Evolutionary conservation across 2,888 invertebrate genomes (phyloP), one percentile per base, ranked within the genome.

Genomic region (Eristalis intricaria): DNA sequence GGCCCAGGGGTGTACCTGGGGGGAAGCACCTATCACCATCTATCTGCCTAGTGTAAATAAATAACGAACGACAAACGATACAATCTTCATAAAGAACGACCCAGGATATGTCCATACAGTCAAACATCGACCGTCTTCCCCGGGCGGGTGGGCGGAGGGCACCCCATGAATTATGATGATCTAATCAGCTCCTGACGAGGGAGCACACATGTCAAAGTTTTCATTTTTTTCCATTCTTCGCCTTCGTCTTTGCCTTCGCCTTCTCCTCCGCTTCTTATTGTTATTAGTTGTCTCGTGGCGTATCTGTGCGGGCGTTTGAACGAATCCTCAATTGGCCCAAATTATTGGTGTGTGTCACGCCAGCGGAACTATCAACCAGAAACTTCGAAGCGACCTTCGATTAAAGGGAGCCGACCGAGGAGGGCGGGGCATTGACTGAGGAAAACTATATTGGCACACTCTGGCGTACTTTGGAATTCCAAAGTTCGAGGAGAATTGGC

Each of bases 101-200:
- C 63, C 50, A 32, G n/a, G 32, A 50, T 73, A 71, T 69, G 58
- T 29, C 29, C 63, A 23, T 50, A 50, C 40, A 56, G n/a, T 50
- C 50, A 19, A 5, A n/a, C 50, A 19, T 50, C 50, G n/a, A 19
- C 50, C 50, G 50, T 50, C 19, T 50, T 50, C 50, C 19, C 4
- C 32, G 19, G 5, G 5, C 19, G 5, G 19, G 19, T 4, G 15
- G 50, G 22, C 50, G 26, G 7, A 56, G 40, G 11, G 10, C 32
- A 68, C 60, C 60, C 74, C 71, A 74, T 86, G 81, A 81, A 78
- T 82, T 81, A 86, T 86, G 77, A 86, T 86, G 77, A 86, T 86
- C 68, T 78, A 86, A 86, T 86, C 85, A 86, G 77, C 81, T 86
- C 74, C 74, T 78, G 85, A 82, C 82, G 74, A 86, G 85, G 82